A percentile compares a stretch with the other conserved stretches of the same genome.
phyloP scores from a whole-genome alignment of 2,888 invertebrate species.

The Napeogenes sylphis region DNA sequence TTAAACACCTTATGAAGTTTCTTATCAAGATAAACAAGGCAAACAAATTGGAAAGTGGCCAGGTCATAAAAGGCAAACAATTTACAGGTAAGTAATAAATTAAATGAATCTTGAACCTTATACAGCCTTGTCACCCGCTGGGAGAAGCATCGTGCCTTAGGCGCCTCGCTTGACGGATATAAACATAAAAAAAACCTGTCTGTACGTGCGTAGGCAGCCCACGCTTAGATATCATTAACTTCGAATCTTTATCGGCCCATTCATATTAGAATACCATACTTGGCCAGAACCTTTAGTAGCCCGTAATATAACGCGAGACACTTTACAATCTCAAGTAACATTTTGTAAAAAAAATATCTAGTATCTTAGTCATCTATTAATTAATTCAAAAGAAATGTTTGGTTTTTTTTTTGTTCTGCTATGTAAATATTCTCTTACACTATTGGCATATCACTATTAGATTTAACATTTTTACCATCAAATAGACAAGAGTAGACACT shows the following conservation, averaged over 20 bases:
- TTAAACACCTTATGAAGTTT: background rate
- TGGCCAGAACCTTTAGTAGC: conserved; percentile 49
- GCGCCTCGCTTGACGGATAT: conserved; percentile 66
- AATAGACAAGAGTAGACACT: too few relatives aligned
- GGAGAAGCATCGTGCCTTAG: conserved; percentile 48
- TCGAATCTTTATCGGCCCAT: conserved; percentile 66
- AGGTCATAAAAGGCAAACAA: conserved; percentile 40
- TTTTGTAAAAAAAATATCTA: background rate
- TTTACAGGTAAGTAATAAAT: conserved; percentile 62
- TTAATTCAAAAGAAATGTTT: background rate
- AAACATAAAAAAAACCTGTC: conserved; percentile 48
- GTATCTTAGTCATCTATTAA: background rate
- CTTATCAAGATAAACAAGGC: conserved; percentile 22
- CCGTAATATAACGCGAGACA: conserved; percentile 41
- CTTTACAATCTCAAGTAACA: conserved; percentile 9
- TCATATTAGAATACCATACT: conserved; percentile 59
- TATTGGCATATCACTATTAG: too few relatives aligned
- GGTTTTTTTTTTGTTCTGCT: background rate
- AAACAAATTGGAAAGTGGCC: conserved; percentile 31
- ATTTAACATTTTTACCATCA: too few relatives aligned
- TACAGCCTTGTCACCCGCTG: conserved; percentile 55
- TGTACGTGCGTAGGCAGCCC: conserved; percentile 46
- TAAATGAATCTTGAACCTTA: conserved; percentile 51
- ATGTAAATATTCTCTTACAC: background rate
- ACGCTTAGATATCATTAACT: conserved; percentile 65